These are phyloP conservation scores for Apoderus coryli DNA, from an alignment of 2,888 invertebrate genomes.

Conservation along the genomic window DNA sequence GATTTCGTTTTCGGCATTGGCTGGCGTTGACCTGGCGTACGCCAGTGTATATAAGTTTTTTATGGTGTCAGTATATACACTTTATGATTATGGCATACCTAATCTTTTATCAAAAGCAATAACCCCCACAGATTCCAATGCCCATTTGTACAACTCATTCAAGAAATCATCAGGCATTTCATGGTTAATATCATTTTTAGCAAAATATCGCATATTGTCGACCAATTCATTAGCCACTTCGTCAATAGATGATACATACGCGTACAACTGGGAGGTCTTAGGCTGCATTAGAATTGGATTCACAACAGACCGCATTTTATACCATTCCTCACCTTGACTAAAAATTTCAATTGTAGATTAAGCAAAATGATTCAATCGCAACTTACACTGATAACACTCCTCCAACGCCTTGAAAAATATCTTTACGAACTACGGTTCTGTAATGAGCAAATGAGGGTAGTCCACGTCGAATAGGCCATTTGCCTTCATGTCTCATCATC, in stretches of 20 bases:
- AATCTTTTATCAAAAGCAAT: conserved; percentile 31
- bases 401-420: conserved; percentile 26
- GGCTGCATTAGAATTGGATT: conserved; percentile 42
- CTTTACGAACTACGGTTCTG: conserved; percentile 27
- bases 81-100: too few species aligned
- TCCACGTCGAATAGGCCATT: conserved; percentile 31
- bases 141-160: conserved; percentile 44
- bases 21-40: too few species aligned
- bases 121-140: conserved; percentile 39
- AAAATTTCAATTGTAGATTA: conserved; percentile 8
- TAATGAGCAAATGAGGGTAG: conserved; percentile 30
- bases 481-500: conserved; percentile 34
- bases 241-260: conserved; percentile 24
- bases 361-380: not conserved
- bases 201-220: conserved; percentile 17
- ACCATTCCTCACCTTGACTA: conserved; percentile 42
- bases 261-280: conserved; percentile 24
- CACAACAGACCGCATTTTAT: conserved; percentile 35
- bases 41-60: too few species aligned
- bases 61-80: too few species aligned
- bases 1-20: too few species aligned
- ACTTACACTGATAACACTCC: conserved; percentile 23
- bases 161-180: conserved; percentile 32
- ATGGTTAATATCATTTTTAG: conserved; percentile 13
- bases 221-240: conserved; percentile 24